Evolutionary conservation across 1,140 invertebrate genomes (phyloP).

Genomic region (Hyphantria cunea): DNA sequence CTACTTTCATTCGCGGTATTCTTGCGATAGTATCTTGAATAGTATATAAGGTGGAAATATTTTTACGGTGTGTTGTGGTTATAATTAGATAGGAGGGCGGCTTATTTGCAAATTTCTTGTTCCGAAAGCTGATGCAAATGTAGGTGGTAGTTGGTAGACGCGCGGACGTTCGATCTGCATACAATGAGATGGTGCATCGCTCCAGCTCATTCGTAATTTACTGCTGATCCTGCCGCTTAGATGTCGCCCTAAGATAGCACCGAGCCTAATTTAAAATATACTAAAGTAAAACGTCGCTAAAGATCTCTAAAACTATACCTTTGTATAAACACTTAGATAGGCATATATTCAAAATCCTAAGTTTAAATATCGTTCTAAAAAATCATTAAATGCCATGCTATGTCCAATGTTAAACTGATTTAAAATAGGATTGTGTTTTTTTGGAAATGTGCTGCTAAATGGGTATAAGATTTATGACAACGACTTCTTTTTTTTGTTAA

Average conservation of each 20-base stretch:
- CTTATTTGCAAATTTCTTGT: slow-evolving; percentile 54
- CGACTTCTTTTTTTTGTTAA: too few relatives aligned
- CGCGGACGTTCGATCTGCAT: slow-evolving; percentile 57
- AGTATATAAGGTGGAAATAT: slow-evolving; percentile 4
- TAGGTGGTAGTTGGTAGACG: slow-evolving; percentile 41
- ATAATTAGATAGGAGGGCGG: slow-evolving; percentile 46
- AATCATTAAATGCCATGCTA: too few relatives aligned
- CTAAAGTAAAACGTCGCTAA: slow-evolving; percentile 9
- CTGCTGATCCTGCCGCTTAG: slow-evolving; percentile 54
- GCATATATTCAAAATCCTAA: too few relatives aligned
- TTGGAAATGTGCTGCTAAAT: too few relatives aligned
- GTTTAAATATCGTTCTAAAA: too few relatives aligned
- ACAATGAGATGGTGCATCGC: slow-evolving; percentile 56
- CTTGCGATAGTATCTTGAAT: slow-evolving; percentile 13
- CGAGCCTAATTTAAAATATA: slow-evolving; percentile 66
- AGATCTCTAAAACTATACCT: too few relatives aligned
- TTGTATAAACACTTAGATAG: too few relatives aligned
- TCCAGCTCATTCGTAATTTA: slow-evolving; percentile 67
- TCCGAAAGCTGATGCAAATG: slow-evolving; percentile 74
- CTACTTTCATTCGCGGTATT: slow-evolving; percentile 22
- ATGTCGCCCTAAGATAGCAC: slow-evolving; percentile 67
- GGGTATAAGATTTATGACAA: too few relatives aligned
- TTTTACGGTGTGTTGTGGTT: slow-evolving; percentile 19
- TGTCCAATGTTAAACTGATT: too few relatives aligned
- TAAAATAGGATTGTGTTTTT: too few relatives aligned